Evolutionary conservation across 2,113 vertebrate species (phyloP), one percentile per base, ranked within the genome.

Genomic region (Urocynchramus pylzowi): DNA sequence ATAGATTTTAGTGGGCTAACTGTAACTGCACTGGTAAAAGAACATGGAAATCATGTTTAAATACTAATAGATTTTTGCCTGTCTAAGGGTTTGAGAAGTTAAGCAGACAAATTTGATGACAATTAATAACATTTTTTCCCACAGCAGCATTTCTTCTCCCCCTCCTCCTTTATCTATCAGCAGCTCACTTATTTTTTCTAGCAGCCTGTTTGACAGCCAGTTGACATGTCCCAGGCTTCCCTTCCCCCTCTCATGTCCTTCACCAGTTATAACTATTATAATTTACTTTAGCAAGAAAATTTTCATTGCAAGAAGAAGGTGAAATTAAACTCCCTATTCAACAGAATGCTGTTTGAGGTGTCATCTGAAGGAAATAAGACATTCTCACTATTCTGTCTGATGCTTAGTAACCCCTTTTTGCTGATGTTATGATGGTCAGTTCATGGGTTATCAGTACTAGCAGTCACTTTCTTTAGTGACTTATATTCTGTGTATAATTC

Each of bases 61-160:
- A 76, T 79, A 76, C 84, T 53, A 73, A 22, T 89, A 60, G 37
- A 16, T 89, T 45, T 84, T 93, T 96, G 53, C 50, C 35, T 71
- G 64, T 87, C 60, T 73, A 49, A 79, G 37, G 21, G 26, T 53
- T 78, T 94, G 81, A 73, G 67, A 94, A 90, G 37, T 83, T 85
- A 87, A 90, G 42, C 67, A 91, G 70, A 37, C 87, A 94, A 83
- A 87, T 93, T 76, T 82, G 77, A 61, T 95, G 84, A 87, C 87
- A 89, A 81, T 86, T 90, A 67, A 44, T 91, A 85, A 80, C 77
- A 70, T 84, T 90, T 97, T 95, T 96, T 94, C 93, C 94, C 93
- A 95, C 77, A 92, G 80, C 71, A 92, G 68, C 56, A 60, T 81
- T 92, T 90, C 80, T 90, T 92, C 52, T 89, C 17, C 37, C 52